phyloP scores from a whole-genome alignment of 1,140 invertebrate species.

The Aphelenchoides avenae region DNA sequence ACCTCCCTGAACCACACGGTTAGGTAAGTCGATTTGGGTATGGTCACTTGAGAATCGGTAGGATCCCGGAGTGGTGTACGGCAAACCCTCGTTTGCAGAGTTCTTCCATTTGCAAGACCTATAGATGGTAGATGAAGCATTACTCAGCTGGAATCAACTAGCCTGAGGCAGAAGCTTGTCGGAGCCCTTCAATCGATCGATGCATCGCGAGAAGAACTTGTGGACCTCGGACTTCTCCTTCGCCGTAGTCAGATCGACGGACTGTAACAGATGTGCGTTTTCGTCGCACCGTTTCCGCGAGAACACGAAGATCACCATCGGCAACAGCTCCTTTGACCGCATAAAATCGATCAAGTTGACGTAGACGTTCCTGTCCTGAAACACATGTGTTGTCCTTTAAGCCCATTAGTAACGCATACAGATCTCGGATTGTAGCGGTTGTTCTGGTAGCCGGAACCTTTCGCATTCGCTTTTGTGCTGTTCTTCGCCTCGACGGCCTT shows the following conservation, averaged over 20 bases:
- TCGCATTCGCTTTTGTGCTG: background rate
- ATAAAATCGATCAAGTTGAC: constrained; percentile 76
- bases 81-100: constrained; percentile 83
- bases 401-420: no score
- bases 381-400: background rate
- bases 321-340: constrained; percentile 74
- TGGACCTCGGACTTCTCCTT: constrained; percentile 78
- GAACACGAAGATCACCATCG: constrained; percentile 76
- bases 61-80: constrained; percentile 91
- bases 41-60: constrained; percentile 80
- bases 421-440: background rate
- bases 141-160: background rate
- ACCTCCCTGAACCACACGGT: no score
- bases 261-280: constrained; percentile 68
- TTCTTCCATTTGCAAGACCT: constrained; percentile 68
- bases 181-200: constrained; percentile 75
- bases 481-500: constrained; percentile 69
- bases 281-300: constrained; percentile 78
- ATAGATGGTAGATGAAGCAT: constrained; percentile 3
- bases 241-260: constrained; percentile 75
- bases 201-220: constrained; percentile 76
- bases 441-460: constrained; percentile 3
- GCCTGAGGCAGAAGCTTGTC: constrained; percentile 83
- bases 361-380: constrained; percentile 73
- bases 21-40: no score